Base-by-base conservation (phyloP, 1,140 invertebrate genomes). In the Zaprionus gabonicus region DNA sequence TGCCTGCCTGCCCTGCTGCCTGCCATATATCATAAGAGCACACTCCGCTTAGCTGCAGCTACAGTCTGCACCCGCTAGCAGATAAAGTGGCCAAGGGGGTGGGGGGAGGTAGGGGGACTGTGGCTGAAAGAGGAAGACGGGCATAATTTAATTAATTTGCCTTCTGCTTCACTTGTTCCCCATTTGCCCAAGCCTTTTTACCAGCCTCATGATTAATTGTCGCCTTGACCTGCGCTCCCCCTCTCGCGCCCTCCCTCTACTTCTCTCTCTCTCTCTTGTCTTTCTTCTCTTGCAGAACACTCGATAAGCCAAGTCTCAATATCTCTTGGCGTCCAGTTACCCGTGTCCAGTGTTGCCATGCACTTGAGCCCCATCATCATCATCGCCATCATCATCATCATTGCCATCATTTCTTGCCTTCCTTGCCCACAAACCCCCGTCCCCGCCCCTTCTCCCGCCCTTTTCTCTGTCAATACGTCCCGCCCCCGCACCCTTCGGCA, bases 121-220 rank as follows among this genome's bases (percentile, higher is more conserved):
- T n/a, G 6, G 7, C n/a, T 9, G n/a, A 17, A 6, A 3, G 41
- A 7, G 41, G n/a, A 46, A 46, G 66, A 64, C 67, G 31, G 66
- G 36, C 66, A 68, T 36, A 82, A 44, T 82, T 82, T 82, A 82
- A 82, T 82, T 82, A 82, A 82, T 82, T 82, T 75, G 75, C 60
- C 65, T 73, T 81, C 81, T 77, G 80, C 71, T 60, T 60, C 68
- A 81, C 81, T 76, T 81, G 70, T 79, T 20, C 62, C 34, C 34
- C 60, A 34, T 74, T 65, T 65, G 51, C 62, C 31, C 59, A 67
- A 53, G 27, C 44, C 25, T 46, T 56, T 55, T 15, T 44, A 6
- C 44, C 57, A 15, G 28, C 59, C 53, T 23, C 25, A 60, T 82
- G 80, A 82, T 82, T 82, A 82, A 83, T 82, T 82, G 71, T 38